A percentile compares a stretch with the other conserved stretches of the same genome.
phyloP scores from a whole-genome alignment of 2,888 invertebrate species.

The Agrochola lychnidis region DNA sequence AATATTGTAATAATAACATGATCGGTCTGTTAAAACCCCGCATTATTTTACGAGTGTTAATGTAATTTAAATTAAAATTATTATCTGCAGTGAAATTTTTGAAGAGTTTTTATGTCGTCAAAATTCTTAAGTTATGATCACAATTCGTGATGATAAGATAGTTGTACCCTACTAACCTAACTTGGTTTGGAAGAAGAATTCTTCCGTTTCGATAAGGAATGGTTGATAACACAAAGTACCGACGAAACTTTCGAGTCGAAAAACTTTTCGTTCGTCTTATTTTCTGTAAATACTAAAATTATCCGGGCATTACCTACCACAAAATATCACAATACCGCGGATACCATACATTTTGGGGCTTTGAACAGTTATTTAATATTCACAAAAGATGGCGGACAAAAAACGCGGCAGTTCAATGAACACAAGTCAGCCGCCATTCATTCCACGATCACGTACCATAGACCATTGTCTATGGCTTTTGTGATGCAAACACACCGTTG shows the following conservation, averaged over 20 bases:
- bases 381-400: constrained; percentile 58
- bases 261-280: constrained; percentile 7
- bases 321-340: background rate
- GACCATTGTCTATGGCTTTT: constrained; percentile 69
- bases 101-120: background rate
- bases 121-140: constrained; percentile 5
- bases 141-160: constrained; percentile 28
- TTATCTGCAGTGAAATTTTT: background rate
- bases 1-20: background rate
- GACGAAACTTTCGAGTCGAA: constrained; percentile 1
- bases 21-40: background rate
- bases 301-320: background rate
- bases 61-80: background rate
- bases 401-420: constrained; percentile 58
- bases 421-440: constrained; percentile 57
- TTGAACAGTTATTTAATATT: constrained; percentile 58
- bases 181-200: constrained; percentile 19
- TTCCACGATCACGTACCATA: constrained; percentile 61
- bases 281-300: constrained; percentile 4
- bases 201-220: constrained; percentile 34
- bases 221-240: constrained; percentile 32
- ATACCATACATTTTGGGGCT: constrained; percentile 3
- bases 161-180: constrained; percentile 3
- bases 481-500: constrained; percentile 65
- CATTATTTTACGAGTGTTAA: background rate